phyloP scores from a whole-genome alignment of 2,797 vertebrate genomes.

The Myotis planiceps region DNA sequence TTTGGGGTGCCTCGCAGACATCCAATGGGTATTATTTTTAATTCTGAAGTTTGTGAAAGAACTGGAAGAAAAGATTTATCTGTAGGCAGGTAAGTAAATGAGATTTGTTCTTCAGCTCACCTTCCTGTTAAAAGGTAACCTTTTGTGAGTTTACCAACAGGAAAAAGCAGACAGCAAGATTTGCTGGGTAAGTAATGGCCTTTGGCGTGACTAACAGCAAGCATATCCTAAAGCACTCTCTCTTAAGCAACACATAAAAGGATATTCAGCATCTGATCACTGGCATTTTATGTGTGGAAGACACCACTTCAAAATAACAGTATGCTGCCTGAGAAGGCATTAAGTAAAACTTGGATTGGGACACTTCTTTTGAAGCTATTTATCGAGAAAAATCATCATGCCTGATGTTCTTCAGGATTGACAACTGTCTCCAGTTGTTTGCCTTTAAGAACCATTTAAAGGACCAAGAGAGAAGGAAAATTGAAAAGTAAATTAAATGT shows the following conservation, averaged over 20 bases:
- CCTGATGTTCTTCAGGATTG: neutral
- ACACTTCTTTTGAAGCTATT: conserved; percentile 18
- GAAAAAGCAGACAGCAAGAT: neutral
- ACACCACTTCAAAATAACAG: neutral
- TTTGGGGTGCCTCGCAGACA: neutral
- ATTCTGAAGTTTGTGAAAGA: neutral
- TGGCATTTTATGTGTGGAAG: neutral
- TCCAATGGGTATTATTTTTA: neutral
- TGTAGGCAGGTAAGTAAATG: neutral
- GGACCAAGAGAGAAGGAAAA: conserved; percentile 46
- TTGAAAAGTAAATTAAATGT: conserved; percentile 73
- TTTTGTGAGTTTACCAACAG: neutral
- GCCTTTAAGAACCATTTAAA: conserved; percentile 60
- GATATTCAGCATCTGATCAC: neutral
- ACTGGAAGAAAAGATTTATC: neutral
- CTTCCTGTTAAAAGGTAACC: neutral
- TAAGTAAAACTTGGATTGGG: neutral
- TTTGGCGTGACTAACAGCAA: neutral
- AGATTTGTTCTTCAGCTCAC: neutral
- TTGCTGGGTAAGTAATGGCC: neutral
- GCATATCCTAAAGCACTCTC: neutral
- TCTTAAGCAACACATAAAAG: neutral
- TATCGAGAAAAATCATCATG: conserved; percentile 6
- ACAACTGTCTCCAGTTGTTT: conserved; percentile 19
- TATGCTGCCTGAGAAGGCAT: neutral